Percentiles rank a stretch among this genome's conserved stretches.
phyloP scores from a whole-genome alignment of 1,140 invertebrate genomes.

The Eulimnadia texana region DNA sequence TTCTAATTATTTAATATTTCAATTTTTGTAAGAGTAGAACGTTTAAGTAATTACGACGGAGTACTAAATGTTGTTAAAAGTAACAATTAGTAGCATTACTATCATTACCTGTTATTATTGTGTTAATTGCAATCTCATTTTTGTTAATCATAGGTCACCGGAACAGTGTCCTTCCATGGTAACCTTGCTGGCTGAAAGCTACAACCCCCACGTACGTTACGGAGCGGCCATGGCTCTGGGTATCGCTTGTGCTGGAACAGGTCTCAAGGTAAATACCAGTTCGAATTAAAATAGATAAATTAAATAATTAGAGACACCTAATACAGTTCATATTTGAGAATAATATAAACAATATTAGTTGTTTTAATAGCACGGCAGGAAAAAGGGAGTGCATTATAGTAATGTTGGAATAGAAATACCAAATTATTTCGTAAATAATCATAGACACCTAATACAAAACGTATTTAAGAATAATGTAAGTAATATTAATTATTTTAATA shows the following conservation, averaged over 20 bases:
- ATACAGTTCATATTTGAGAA: no score
- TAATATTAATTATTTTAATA: not conserved
- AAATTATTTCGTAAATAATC: no score
- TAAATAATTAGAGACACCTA: no score
- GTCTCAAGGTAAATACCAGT: conserved; percentile 42
- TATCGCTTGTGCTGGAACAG: conserved; percentile 95
- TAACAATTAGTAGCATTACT: not conserved
- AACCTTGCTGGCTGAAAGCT: conserved; percentile 89
- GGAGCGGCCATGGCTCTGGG: conserved; percentile 98
- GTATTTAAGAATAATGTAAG: no score
- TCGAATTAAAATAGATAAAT: not conserved
- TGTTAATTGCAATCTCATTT: not conserved
- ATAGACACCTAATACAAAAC: no score
- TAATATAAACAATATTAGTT: no score
- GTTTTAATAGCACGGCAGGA: no score
- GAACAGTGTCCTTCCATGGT: conserved; percentile 96
- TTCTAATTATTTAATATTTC: not conserved
- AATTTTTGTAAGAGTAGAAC: no score
- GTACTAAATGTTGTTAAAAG: not conserved
- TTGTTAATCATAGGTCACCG: conserved; percentile 49
- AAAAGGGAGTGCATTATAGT: no score
- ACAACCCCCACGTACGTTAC: conserved; percentile 98
- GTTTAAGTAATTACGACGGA: no score
- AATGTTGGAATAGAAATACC: no score
- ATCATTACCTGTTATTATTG: no score